Evolutionary conservation across 2,888 invertebrate genomes (phyloP).

Genomic region (Spisula solida): DNA sequence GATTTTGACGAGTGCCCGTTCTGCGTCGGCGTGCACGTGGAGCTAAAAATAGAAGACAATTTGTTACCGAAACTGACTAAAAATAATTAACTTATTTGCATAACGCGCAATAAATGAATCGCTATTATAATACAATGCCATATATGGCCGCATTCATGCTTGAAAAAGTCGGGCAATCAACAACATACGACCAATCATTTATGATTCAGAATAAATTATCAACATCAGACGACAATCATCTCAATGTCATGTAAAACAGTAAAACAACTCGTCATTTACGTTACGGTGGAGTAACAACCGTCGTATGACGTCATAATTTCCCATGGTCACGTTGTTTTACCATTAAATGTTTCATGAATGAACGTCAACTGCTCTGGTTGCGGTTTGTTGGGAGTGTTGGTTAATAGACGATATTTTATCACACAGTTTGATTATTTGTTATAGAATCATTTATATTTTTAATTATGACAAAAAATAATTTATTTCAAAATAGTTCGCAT

Average conservation of each 20-base stretch:
- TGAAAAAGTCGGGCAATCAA: not conserved
- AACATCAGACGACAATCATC: not conserved
- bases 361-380: not conserved
- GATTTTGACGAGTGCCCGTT: constrained; percentile 15
- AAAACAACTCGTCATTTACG: constrained; percentile 3
- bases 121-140: not conserved
- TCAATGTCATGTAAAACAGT: not conserved
- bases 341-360: constrained; percentile 33
- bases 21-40: constrained; percentile 58
- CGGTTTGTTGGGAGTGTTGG: not conserved
- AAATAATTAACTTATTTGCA: not conserved
- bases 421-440: not conserved
- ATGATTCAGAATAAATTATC: constrained; percentile 16
- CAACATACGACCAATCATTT: not conserved
- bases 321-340: constrained; percentile 34
- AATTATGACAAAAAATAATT: too few relatives aligned
- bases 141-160: not conserved
- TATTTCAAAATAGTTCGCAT: too few relatives aligned
- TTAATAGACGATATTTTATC: not conserved
- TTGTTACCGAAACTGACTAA: not conserved
- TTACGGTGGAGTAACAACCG: constrained; percentile 45
- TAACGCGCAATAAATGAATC: not conserved
- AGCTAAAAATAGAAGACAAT: constrained; percentile 59
- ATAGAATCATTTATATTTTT: not conserved
- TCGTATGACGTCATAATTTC: constrained; percentile 46